Base-by-base conservation (phyloP, 1,140 invertebrate genomes). In the Drosophila mojavensis region DNA sequence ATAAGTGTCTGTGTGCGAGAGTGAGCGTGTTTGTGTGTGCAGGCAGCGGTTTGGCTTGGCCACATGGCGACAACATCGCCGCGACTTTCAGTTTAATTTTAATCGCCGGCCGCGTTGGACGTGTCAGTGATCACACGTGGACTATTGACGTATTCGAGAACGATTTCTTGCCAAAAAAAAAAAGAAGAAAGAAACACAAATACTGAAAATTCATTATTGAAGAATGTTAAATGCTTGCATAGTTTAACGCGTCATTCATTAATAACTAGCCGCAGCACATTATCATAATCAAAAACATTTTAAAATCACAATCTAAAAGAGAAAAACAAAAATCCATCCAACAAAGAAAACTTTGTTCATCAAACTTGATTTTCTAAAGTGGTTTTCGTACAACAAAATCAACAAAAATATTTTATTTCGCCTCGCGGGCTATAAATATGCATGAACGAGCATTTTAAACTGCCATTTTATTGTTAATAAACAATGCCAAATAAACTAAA, bases 21-120 rank as follows among this genome's bases (percentile, higher is more conserved):
- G 36, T 11, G 36, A 59, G 67, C 63, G 60, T 36, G 47, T 56
- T 30, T 43, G 24, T 50, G 10, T 45, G 58, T 60, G 60, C 54
- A 33, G 60, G 41, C 33, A 24, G 28, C 41, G 39, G 51, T 15
- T 54, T 77, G 56, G 55, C 43, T 45, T 65, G 60, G 65, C 76
- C 72, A 78, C 76, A 75, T 78, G 75, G 75, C 76, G 50, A 58
- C 36, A 58, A 41, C 71, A 55, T 47, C 56, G 64, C 54, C 28
- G 28, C 50, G 63, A 48, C 60, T 65, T 81, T 86, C 64, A 88
- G 76, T 86, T 71, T 41, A 78, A 78, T 78, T 78, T 72, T 53
- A 80, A 83, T 73, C 78, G 83, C 83, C 83, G 83, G 84, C 72
- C 63, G 84, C 75, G 55, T 77, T 62, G 81, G 83, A 88, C 81